Evolutionary conservation across 2,113 vertebrate species (phyloP).

Genomic region (Todiramphus saurophagus): DNA sequence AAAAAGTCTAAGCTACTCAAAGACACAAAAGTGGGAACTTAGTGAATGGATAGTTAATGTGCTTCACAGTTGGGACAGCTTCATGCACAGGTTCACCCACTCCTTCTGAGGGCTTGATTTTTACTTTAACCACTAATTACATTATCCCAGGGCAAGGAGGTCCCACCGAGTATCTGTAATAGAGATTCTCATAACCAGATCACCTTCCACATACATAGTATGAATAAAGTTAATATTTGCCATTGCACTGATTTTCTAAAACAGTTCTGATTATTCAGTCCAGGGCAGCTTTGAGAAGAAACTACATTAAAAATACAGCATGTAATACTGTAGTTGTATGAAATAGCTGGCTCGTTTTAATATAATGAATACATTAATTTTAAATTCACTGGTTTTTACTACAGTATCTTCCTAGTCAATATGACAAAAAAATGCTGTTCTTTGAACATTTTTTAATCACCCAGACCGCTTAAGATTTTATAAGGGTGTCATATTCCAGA

Average conservation of each 20-base stretch:
- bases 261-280: not conserved
- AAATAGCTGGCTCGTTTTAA: not conserved
- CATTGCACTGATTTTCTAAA: not conserved
- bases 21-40: not conserved
- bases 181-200: not conserved
- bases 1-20: not conserved
- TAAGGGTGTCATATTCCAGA: not conserved
- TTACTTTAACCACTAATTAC: not conserved
- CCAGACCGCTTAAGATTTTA: not conserved
- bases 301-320: not conserved
- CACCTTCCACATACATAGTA: not conserved
- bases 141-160: not conserved
- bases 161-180: rapidly evolving
- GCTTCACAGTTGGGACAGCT: not conserved
- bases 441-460: not conserved
- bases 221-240: not conserved
- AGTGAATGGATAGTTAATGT: not conserved
- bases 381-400: not conserved
- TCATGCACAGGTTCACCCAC: not conserved
- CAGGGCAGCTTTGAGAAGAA: not conserved
- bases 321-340: not conserved
- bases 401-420: not conserved
- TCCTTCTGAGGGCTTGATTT: not conserved
- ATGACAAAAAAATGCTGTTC: not conserved
- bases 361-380: not conserved